phyloP scores from a whole-genome alignment of 2,888 invertebrate genomes.

The Macrophya annulata region DNA sequence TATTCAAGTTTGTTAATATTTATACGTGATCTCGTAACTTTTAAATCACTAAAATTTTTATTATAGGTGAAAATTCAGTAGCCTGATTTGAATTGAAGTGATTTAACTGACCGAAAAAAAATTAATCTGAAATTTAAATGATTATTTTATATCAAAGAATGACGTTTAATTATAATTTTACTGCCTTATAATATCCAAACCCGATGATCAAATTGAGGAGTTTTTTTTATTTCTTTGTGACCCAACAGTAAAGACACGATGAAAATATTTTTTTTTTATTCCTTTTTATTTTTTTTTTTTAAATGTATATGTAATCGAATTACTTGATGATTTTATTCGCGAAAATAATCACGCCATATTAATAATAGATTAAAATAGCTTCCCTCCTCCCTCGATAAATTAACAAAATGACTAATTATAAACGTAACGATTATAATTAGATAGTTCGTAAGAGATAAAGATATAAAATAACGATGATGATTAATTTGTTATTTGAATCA shows the following conservation, averaged over 20 bases:
- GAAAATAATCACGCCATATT: constrained; percentile 63
- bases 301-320: background rate
- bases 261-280: no score
- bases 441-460: background rate
- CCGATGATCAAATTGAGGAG: background rate
- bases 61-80: background rate
- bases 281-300: no score
- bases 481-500: constrained; percentile 34
- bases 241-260: background rate
- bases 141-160: background rate
- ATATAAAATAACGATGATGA: background rate
- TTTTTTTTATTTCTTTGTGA: background rate
- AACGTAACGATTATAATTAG: constrained; percentile 54
- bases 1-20: background rate
- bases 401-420: constrained; percentile 56
- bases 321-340: constrained; percentile 22
- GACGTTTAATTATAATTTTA: background rate
- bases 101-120: background rate
- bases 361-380: constrained; percentile 63
- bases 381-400: constrained; percentile 65
- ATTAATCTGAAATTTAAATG: background rate
- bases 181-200: background rate
- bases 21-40: background rate
- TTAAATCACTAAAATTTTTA: background rate
- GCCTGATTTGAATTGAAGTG: background rate